A percentile compares a stretch with the other conserved stretches of the same genome.
These are phyloP conservation scores for Eupithecia dodoneata DNA, from an alignment of 2,888 invertebrate species.

Conservation along the genomic window DNA sequence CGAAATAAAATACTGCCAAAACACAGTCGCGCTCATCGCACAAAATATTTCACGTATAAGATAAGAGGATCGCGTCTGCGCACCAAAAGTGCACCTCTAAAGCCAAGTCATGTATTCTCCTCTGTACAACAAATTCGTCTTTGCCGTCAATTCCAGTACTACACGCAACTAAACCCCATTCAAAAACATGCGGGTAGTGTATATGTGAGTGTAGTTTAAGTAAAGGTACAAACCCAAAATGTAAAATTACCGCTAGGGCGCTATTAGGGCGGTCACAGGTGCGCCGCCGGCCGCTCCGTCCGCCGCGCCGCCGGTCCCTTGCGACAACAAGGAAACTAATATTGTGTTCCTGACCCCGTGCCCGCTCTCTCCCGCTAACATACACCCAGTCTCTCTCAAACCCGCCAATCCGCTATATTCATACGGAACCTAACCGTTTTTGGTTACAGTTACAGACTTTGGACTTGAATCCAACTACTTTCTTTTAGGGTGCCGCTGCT, in stretches of 20 bases:
- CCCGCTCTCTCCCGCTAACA: constrained; percentile 61
- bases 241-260: constrained; percentile 84
- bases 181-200: constrained; percentile 33
- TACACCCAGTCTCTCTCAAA: constrained; percentile 63
- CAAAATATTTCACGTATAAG: neutral
- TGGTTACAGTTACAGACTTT: neutral
- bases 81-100: neutral
- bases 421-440: neutral
- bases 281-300: constrained; percentile 79
- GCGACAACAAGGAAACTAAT: constrained; percentile 86
- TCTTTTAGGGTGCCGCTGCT: neutral
- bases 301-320: constrained; percentile 83
- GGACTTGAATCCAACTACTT: no score
- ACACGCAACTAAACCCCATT: neutral
- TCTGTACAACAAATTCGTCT: neutral
- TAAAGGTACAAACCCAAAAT: constrained; percentile 84
- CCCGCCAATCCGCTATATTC: constrained; percentile 57
- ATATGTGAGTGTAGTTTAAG: constrained; percentile 66
- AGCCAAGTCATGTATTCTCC: neutral
- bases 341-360: constrained; percentile 82
- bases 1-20: neutral
- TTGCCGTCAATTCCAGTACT: neutral
- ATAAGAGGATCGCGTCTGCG: neutral
- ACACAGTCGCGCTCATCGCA: neutral
- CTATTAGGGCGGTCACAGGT: constrained; percentile 81